Evolutionary conservation across 2,113 vertebrate species (phyloP).

Genomic region (Picathartes gymnocephalus): DNA sequence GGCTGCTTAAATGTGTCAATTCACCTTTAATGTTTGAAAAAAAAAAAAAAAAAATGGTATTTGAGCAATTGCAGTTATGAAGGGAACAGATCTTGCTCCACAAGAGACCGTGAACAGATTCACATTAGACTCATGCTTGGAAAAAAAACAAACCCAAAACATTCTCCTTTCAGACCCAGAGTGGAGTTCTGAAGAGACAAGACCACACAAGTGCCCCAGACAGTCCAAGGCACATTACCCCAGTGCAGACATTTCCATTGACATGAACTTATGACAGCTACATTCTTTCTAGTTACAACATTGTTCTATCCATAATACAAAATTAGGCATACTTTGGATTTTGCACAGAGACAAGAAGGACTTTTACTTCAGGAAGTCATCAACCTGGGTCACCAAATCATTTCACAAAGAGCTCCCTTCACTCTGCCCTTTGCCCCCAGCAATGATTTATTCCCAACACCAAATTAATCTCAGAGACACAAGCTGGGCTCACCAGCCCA

Average conservation of each 20-base stretch:
- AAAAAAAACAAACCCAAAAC: slow-evolving; percentile 34
- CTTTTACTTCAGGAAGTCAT: slow-evolving; percentile 54
- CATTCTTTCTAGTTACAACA: slow-evolving; percentile 61
- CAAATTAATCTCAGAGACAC: background rate
- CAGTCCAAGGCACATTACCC: slow-evolving; percentile 33
- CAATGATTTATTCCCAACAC: background rate
- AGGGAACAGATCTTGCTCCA: slow-evolving; percentile 57
- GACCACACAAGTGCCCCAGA: slow-evolving; percentile 7
- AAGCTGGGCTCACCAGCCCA: background rate
- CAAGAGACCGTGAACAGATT: slow-evolving; percentile 52
- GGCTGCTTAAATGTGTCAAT: slow-evolving; percentile 63
- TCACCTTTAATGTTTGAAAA: slow-evolving; percentile 68
- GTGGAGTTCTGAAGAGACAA: background rate
- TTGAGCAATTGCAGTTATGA: slow-evolving; percentile 68
- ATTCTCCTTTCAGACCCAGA: slow-evolving; percentile 39
- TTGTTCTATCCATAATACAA: slow-evolving; percentile 56
- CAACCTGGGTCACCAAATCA: slow-evolving; percentile 13
- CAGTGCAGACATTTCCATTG: slow-evolving; percentile 37
- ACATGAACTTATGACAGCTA: slow-evolving; percentile 57
- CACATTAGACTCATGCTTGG: slow-evolving; percentile 68
- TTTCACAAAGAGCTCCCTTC: background rate
- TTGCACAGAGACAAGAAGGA: slow-evolving; percentile 64
- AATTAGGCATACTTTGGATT: slow-evolving; percentile 66
- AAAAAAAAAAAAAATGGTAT: slow-evolving; percentile 59
- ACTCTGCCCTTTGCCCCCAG: background rate